Percentiles rank a stretch among this genome's conserved stretches.
Evolutionary conservation across 2,888 invertebrate genomes (phyloP).

Genomic region (Dusona sp.): DNA sequence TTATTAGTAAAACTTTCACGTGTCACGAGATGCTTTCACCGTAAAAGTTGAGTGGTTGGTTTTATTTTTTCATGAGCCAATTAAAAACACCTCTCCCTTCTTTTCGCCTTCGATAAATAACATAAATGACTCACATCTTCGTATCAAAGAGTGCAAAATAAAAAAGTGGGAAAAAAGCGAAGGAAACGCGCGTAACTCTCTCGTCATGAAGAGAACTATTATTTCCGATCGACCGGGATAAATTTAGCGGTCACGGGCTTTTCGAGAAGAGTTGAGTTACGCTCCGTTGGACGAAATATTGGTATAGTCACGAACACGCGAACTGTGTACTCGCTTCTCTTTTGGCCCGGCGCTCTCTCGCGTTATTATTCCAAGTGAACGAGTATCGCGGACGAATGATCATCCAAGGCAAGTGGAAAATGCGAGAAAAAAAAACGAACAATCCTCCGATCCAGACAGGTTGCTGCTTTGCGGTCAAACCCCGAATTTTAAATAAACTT

Average conservation of each 20-base stretch:
- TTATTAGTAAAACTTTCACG: slow-evolving; percentile 11
- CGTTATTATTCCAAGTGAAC: slow-evolving; percentile 62
- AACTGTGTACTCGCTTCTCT: neutral
- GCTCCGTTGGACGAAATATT: slow-evolving; percentile 50
- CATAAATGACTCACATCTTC: neutral
- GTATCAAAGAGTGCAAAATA: neutral
- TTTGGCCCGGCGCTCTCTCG: neutral
- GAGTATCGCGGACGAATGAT: slow-evolving; percentile 46
- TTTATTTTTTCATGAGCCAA: neutral
- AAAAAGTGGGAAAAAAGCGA: neutral
- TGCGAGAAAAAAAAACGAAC: neutral
- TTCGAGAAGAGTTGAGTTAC: slow-evolving; percentile 34
- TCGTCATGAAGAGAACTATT: slow-evolving; percentile 52
- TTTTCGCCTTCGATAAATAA: slow-evolving; percentile 5
- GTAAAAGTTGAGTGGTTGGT: neutral
- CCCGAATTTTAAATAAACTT: slow-evolving; percentile 17
- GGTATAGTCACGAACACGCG: slow-evolving; percentile 23
- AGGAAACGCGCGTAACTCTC: slow-evolving; percentile 38
- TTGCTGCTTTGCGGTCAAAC: neutral
- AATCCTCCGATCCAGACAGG: slow-evolving; percentile 1
- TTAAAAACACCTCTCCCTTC: neutral
- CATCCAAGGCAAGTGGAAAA: slow-evolving; percentile 30
- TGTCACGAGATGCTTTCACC: slow-evolving; percentile 32
- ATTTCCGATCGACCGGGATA: slow-evolving; percentile 63
- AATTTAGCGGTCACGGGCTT: slow-evolving; percentile 60